A percentile compares a stretch with the other conserved stretches of the same genome.
phyloP scores from a whole-genome alignment of 2,113 vertebrate genomes.

The Silurus asotus region DNA sequence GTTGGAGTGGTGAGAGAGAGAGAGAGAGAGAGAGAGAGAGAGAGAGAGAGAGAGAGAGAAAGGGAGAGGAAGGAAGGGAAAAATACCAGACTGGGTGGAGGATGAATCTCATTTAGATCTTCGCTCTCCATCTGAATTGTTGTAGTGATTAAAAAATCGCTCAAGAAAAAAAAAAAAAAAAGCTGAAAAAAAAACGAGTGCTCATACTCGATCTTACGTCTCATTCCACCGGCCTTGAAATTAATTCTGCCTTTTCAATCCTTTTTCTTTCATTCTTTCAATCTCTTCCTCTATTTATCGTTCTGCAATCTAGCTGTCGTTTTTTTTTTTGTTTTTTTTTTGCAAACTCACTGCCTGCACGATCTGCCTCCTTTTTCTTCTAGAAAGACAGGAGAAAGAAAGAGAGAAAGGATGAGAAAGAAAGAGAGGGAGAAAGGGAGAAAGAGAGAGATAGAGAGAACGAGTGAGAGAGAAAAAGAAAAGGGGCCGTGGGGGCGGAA shows the following conservation, averaged over 20 bases:
- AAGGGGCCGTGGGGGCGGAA: constrained; percentile 10
- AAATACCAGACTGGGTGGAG: no score
- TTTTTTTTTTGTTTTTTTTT: neutral
- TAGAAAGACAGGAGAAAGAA: neutral
- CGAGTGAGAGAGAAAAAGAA: constrained; percentile 28
- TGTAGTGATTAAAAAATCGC: neutral
- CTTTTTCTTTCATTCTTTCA: constrained; percentile 10
- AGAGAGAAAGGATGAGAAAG: constrained; percentile 6
- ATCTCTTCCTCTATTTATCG: constrained; percentile 50
- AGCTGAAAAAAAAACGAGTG: neutral
- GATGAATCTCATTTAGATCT: neutral
- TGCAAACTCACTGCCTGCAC: constrained; percentile 18
- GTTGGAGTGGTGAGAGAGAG: no score
- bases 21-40: neutral
- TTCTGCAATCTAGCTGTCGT: constrained; percentile 44
- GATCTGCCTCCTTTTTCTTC: neutral
- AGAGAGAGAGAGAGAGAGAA: neutral
- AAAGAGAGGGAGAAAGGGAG: constrained; percentile 34
- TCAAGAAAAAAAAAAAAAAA: neutral
- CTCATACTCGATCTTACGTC: constrained; percentile 3
- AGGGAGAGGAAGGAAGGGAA: no score
- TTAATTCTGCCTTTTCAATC: constrained; percentile 22
- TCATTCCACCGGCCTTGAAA: constrained; percentile 8
- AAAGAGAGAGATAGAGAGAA: constrained; percentile 30
- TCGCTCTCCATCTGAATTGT: neutral